These are phyloP conservation scores for Allophyes oxyacanthae DNA, from an alignment of 2,888 invertebrate genomes.

Conservation along the genomic window DNA sequence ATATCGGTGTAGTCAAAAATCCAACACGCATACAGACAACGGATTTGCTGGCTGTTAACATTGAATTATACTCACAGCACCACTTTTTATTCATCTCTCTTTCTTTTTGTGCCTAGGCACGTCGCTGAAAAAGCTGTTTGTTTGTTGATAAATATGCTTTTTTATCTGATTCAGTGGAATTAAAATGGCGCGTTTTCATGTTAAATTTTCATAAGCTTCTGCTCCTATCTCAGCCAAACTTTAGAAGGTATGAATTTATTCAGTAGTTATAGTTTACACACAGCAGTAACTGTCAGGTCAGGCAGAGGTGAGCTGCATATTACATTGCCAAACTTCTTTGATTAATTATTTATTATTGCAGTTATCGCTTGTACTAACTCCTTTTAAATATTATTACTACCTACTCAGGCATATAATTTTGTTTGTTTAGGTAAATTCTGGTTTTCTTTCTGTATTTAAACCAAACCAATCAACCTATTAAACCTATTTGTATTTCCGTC, in stretches of 20 bases:
- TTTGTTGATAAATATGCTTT: conserved; percentile 18
- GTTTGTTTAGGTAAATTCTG: not conserved
- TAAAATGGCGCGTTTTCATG: not conserved
- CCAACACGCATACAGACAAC: conserved; percentile 49
- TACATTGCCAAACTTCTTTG: too few species aligned
- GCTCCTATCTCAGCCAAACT: not conserved
- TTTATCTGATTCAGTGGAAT: conserved; percentile 1
- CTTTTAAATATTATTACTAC: too few species aligned
- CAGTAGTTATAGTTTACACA: too few species aligned
- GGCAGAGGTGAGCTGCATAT: too few species aligned
- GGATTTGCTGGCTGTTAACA: conserved; percentile 66
- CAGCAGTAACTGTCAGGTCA: too few species aligned
- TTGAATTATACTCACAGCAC: conserved; percentile 66
- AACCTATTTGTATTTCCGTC: conserved; percentile 21
- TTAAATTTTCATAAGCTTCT: not conserved
- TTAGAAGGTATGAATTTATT: too few species aligned
- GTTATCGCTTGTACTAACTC: too few species aligned
- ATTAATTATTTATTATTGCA: too few species aligned
- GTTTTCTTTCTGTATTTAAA: conserved; percentile 5
- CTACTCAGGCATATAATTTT: too few species aligned
- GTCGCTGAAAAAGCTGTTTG: conserved; percentile 27
- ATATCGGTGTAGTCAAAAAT: conserved; percentile 55
- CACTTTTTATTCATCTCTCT: conserved; percentile 44
- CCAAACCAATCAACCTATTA: conserved; percentile 4
- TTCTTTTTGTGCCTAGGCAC: conserved; percentile 48